Percentiles rank a stretch among this genome's conserved stretches.
phyloP scores from a whole-genome alignment of 2,797 vertebrate species.

The Naso thynnoides region DNA sequence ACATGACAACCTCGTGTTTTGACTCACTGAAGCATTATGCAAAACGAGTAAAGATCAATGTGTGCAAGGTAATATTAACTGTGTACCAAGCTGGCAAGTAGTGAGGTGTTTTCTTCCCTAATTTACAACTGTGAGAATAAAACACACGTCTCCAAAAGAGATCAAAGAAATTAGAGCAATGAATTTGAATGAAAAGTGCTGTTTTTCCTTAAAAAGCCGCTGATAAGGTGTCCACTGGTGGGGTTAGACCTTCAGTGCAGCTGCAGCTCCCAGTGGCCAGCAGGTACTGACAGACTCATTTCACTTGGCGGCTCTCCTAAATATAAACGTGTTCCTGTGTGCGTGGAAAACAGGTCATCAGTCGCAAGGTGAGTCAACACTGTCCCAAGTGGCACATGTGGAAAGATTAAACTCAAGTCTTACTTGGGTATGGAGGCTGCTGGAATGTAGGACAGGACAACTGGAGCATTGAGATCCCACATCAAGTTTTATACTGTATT shows the following conservation, averaged over 20 bases:
- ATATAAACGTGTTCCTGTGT: not conserved
- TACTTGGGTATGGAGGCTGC: not conserved
- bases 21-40: slow-evolving; percentile 2
- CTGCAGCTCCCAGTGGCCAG: not conserved
- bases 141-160: not conserved
- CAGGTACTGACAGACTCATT: not conserved
- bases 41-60: not conserved
- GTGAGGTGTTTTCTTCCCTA: not conserved
- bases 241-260: not conserved
- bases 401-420: slow-evolving; percentile 30
- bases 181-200: not conserved
- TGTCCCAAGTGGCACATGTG: not conserved
- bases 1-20: slow-evolving; percentile 29
- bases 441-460: not conserved
- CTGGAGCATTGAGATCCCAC: slow-evolving; percentile 1
- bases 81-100: not conserved
- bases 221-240: not conserved
- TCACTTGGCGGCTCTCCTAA: not conserved
- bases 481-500: not conserved
- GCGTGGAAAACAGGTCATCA: slow-evolving; percentile 4
- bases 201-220: not conserved
- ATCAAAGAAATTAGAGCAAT: not conserved
- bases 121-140: not conserved
- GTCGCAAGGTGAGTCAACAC: slow-evolving; percentile 17
- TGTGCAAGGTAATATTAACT: not conserved